Percentiles rank a stretch among this genome's conserved stretches.
phyloP scores from a whole-genome alignment of 2,113 vertebrate species.

The Cyprinodon brontotheroides region DNA sequence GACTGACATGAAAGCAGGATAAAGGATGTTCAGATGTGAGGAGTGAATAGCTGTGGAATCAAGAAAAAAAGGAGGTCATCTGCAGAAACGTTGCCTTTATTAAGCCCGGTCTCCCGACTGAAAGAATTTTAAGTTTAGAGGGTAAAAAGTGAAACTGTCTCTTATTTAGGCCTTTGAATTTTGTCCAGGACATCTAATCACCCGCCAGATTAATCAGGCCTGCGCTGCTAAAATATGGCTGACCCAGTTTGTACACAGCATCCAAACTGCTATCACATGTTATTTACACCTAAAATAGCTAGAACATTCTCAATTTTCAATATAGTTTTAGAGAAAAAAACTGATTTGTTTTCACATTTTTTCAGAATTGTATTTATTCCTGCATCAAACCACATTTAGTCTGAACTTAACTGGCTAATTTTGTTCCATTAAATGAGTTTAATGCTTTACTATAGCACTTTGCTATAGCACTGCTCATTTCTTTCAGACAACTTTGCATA shows the following conservation, averaged over 20 bases:
- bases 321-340: background rate
- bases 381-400: background rate
- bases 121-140: slow-evolving; percentile 28
- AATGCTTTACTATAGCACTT: background rate
- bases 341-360: background rate
- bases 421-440: background rate
- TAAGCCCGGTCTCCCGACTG: slow-evolving; percentile 41
- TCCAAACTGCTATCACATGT: slow-evolving; percentile 31
- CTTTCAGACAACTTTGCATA: slow-evolving; percentile 36
- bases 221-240: slow-evolving; percentile 31
- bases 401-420: background rate
- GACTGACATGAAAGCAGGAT: background rate
- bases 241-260: slow-evolving; percentile 52
- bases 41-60: background rate
- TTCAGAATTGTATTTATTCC: background rate
- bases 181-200: slow-evolving; percentile 62
- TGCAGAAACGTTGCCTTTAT: slow-evolving; percentile 37
- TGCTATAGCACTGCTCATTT: background rate
- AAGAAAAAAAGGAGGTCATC: slow-evolving; percentile 31
- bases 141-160: slow-evolving; percentile 47
- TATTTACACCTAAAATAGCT: background rate
- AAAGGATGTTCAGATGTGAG: background rate
- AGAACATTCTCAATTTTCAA: background rate
- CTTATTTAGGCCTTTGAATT: slow-evolving; percentile 49
- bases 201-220: slow-evolving; percentile 33